A percentile compares a stretch with the other conserved stretches of the same genome.
Conservation (phyloP, 2,888 invertebrate genomes). For the Cyclophora albipunctata region DNA sequence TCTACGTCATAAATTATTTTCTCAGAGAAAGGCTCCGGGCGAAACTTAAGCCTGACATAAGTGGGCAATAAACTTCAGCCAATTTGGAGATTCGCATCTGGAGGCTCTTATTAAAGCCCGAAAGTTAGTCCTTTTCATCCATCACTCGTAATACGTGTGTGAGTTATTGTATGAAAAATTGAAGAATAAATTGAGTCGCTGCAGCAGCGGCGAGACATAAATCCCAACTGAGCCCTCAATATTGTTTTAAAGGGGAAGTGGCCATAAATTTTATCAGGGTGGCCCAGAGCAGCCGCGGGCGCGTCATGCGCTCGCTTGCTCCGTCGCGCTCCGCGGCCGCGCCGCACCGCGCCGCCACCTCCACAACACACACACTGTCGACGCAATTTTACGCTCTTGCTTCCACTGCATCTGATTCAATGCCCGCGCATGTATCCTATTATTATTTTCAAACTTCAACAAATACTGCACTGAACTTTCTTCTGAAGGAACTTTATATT, state of each 20-base stretch:
- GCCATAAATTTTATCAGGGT: slow-evolving; percentile 76
- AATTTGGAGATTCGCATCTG: slow-evolving; percentile 76
- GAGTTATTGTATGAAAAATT: slow-evolving; percentile 77
- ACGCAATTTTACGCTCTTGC: slow-evolving; percentile 65
- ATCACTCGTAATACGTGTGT: slow-evolving; percentile 76
- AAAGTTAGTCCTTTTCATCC: slow-evolving; percentile 77
- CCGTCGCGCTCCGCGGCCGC: slow-evolving; percentile 25
- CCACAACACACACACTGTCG: slow-evolving; percentile 33
- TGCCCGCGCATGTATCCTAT: slow-evolving; percentile 50
- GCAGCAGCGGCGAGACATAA: slow-evolving; percentile 75
- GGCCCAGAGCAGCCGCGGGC: slow-evolving; percentile 44
- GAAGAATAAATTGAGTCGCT: slow-evolving; percentile 77
- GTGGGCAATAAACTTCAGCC: slow-evolving; percentile 76
- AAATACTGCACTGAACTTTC: slow-evolving; percentile 16
- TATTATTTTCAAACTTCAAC: slow-evolving; percentile 51
- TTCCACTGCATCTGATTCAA: slow-evolving; percentile 50
- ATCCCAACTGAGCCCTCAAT: slow-evolving; percentile 77
- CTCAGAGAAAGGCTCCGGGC: slow-evolving; percentile 68
- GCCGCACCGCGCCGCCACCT: slow-evolving; percentile 25
- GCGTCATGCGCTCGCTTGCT: slow-evolving; percentile 23
- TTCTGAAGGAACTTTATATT: slow-evolving; percentile 29
- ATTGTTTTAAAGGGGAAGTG: slow-evolving; percentile 77
- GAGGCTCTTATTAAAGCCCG: slow-evolving; percentile 76
- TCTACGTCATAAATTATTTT: slow-evolving; percentile 72
- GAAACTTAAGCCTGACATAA: slow-evolving; percentile 76